Percentiles rank a stretch among this genome's conserved stretches.
Evolutionary conservation across 2,113 vertebrate species (phyloP).

Genomic region (Pristiophorus japonicus): DNA sequence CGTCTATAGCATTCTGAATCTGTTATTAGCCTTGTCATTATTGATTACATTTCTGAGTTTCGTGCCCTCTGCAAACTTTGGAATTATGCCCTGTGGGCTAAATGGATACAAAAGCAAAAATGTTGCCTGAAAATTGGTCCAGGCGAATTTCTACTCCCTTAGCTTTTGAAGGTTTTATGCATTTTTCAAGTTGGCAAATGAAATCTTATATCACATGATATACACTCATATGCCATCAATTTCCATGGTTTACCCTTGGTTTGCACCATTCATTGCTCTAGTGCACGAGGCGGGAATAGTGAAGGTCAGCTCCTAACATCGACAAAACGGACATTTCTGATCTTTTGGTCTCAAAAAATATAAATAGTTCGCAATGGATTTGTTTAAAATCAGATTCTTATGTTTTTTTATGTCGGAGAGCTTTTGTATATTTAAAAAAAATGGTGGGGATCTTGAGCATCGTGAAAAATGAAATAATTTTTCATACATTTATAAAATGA

Average conservation of each 20-base stretch:
- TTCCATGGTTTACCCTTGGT: background rate
- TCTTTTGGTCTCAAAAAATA: background rate
- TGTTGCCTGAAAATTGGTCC: background rate
- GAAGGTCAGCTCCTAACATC: background rate
- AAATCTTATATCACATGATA: background rate
- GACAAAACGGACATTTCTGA: background rate
- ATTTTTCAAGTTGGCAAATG: background rate
- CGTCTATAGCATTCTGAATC: background rate
- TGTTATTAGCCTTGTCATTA: background rate
- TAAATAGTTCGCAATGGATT: background rate
- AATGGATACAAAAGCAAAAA: background rate
- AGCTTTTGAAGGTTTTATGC: background rate
- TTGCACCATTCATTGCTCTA: background rate
- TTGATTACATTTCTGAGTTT: background rate
- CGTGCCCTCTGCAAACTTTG: background rate
- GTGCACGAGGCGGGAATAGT: background rate
- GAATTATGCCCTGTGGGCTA: background rate
- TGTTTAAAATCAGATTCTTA: background rate
- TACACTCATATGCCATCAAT: background rate
- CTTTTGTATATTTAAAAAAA: background rate
- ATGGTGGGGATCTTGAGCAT: background rate
- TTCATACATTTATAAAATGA: background rate
- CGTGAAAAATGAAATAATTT: background rate
- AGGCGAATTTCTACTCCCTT: background rate
- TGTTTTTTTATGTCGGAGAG: background rate